These are phyloP conservation scores for Junco hyemalis DNA, from an alignment of 2,113 vertebrate genomes.

Conservation along the genomic window DNA sequence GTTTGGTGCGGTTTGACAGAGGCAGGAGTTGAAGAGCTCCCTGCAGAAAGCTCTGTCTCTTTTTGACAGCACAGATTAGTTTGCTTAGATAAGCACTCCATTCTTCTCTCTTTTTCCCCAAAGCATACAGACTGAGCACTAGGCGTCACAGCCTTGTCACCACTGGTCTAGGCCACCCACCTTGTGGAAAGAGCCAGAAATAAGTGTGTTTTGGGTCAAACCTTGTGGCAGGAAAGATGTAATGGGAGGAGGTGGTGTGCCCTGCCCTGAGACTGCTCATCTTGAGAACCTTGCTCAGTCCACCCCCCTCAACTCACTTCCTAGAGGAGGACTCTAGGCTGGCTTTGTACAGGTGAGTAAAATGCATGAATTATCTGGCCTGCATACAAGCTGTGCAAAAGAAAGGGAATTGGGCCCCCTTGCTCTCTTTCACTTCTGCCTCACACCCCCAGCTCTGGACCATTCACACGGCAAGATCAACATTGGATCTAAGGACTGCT, in stretches of 20 bases:
- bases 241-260: neutral
- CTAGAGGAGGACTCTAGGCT: neutral
- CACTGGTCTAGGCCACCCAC: neutral
- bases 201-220: neutral
- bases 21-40: neutral
- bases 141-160: neutral
- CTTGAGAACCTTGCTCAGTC: neutral
- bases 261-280: neutral
- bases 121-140: neutral
- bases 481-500: rapidly evolving
- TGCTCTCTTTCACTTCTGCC: neutral
- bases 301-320: neutral
- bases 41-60: neutral
- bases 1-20: neutral
- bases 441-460: neutral
- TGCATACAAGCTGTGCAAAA: neutral
- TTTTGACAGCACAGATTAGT: neutral
- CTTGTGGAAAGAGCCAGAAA: neutral
- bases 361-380: neutral
- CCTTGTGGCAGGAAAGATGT: neutral
- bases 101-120: neutral
- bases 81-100: neutral
- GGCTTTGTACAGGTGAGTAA: neutral
- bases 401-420: neutral
- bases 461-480: rapidly evolving